Evolutionary conservation across 2,888 invertebrate genomes (phyloP).

Genomic region (Cataglyphis rosenhaueri): DNA sequence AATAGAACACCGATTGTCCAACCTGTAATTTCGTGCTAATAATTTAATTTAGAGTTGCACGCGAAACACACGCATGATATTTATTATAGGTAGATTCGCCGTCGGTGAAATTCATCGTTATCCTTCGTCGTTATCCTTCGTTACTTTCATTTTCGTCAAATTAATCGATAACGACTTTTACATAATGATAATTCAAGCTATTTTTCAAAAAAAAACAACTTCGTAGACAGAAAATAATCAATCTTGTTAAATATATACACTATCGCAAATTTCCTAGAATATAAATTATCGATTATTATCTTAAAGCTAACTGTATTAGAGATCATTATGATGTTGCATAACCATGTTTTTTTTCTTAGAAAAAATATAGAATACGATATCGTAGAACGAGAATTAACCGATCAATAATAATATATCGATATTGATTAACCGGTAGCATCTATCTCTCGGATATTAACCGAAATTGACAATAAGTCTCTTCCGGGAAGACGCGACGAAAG

Average conservation of each 20-base stretch:
- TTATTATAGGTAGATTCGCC: not conserved
- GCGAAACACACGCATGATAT: constrained; percentile 12
- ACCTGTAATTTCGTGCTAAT: constrained; percentile 46
- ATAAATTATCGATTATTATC: constrained; percentile 10
- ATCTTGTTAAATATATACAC: not conserved
- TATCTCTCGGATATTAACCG: constrained; percentile 32
- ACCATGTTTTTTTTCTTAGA: not conserved
- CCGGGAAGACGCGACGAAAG: constrained; percentile 5
- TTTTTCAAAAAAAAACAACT: not conserved
- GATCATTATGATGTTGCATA: not conserved
- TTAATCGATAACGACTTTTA: constrained; percentile 10
- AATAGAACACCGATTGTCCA: constrained; percentile 35
- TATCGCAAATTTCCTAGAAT: not conserved
- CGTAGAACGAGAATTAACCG: not conserved
- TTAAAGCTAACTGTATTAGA: not conserved
- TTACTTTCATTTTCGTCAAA: constrained; percentile 11
- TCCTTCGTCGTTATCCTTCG: constrained; percentile 21
- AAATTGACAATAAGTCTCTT: constrained; percentile 15
- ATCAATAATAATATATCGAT: not conserved
- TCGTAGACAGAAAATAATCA: not conserved
- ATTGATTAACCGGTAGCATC: constrained; percentile 18
- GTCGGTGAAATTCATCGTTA: constrained; percentile 12
- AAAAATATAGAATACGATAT: constrained; percentile 1
- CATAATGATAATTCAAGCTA: not conserved
- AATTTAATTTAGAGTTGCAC: constrained; percentile 42